A percentile compares a stretch with the other conserved stretches of the same genome.
These are phyloP conservation scores for Phylloscopus whistleri DNA, from an alignment of 2,113 vertebrate genomes.

Conservation along the genomic window DNA sequence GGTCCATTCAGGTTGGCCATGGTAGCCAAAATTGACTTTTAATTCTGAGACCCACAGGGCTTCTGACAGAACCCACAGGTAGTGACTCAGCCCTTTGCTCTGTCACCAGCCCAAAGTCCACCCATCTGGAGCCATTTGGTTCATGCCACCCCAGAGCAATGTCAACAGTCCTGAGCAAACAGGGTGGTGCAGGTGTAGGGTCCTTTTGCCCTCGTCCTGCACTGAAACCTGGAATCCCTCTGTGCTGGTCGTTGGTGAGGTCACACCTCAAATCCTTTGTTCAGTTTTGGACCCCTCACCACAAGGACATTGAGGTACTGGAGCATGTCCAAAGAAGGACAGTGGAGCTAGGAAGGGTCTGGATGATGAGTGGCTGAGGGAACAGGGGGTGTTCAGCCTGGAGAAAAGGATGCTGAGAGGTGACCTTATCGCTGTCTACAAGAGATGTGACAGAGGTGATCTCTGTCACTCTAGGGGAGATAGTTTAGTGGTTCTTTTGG, in stretches of 20 bases:
- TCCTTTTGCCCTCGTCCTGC: not conserved
- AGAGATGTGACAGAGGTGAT: not conserved
- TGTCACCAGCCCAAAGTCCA: not conserved
- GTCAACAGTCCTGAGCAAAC: slow-evolving; percentile 1
- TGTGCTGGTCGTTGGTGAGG: not conserved
- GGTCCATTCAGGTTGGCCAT: not conserved
- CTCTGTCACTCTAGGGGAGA: not conserved
- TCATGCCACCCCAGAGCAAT: not conserved
- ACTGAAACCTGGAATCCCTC: not conserved
- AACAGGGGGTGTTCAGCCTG: not conserved
- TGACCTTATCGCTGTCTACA: not conserved
- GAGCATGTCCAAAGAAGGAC: not conserved
- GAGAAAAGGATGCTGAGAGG: not conserved
- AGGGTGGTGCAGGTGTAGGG: not conserved
- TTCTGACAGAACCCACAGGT: not conserved
- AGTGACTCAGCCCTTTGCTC: not conserved
- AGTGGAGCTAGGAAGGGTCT: not conserved
- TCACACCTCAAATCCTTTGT: not conserved
- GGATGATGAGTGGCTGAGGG: not conserved
- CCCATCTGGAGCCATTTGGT: not conserved
- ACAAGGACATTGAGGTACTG: not conserved
- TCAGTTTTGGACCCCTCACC: not conserved
- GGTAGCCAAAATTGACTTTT: not conserved
- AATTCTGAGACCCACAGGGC: not conserved
- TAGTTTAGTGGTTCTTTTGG: not conserved